A percentile compares a stretch with the other conserved stretches of the same genome.
Conservation (phyloP, 2,888 invertebrate genomes). For the Petrolisthes manimaculis region DNA sequence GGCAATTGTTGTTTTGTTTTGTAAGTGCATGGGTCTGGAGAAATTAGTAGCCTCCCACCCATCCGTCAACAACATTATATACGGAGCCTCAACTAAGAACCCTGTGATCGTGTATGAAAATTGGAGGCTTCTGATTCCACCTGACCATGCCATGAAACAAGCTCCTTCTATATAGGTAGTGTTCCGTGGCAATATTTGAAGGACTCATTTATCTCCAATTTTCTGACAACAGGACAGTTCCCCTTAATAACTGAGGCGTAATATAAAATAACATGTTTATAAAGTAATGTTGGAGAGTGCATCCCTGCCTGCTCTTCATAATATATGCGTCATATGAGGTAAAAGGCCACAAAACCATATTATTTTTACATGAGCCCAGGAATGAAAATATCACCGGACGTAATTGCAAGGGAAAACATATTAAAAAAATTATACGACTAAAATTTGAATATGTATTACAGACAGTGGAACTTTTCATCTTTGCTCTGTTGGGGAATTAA, state of each 20-base stretch:
- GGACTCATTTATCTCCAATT: too few species aligned
- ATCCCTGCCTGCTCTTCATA: not conserved
- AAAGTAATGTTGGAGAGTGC: not conserved
- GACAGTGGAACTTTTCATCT: constrained; percentile 6
- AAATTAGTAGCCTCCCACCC: too few species aligned
- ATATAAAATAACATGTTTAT: constrained; percentile 14
- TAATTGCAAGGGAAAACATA: not conserved
- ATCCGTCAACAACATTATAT: too few species aligned
- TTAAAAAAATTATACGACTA: not conserved
- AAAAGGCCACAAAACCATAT: constrained; percentile 16
- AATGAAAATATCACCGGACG: constrained; percentile 11
- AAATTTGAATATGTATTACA: constrained; percentile 12
- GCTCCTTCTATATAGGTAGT: too few species aligned
- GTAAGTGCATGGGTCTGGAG: too few species aligned
- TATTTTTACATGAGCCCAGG: not conserved
- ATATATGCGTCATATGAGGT: constrained; percentile 1
- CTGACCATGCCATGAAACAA: too few species aligned
- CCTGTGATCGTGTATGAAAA: too few species aligned
- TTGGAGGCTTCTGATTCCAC: too few species aligned
- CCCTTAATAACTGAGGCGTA: not conserved
- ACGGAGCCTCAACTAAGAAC: too few species aligned
- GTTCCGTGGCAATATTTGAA: too few species aligned
- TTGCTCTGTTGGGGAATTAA: not conserved
- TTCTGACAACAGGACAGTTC: too few species aligned
- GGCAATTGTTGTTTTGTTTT: too few species aligned